Evolutionary conservation across 1,140 invertebrate species (phyloP).

Genomic region (Halictus rubicundus): DNA sequence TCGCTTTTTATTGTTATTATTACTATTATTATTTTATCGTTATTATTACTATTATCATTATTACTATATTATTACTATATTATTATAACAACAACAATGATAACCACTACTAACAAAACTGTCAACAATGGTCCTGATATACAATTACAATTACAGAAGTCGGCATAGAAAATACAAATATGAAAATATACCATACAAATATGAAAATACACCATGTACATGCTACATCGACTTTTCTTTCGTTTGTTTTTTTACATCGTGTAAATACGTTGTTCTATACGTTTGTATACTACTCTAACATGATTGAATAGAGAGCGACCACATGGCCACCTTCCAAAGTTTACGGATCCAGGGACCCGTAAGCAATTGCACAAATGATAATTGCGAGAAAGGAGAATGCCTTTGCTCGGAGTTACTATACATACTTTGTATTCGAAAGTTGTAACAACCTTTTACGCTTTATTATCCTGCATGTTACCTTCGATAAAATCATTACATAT

Average conservation of each 20-base stretch:
- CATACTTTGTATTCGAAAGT: slow-evolving; percentile 1
- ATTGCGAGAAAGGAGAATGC: neutral
- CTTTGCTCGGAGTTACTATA: slow-evolving; percentile 3
- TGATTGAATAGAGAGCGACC: slow-evolving; percentile 22
- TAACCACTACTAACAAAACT: slow-evolving; percentile 37
- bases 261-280: no score
- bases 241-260: neutral
- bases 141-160: slow-evolving; percentile 47
- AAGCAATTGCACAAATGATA: neutral
- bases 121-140: slow-evolving; percentile 46
- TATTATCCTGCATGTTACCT: neutral
- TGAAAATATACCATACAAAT: slow-evolving; percentile 57
- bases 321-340: neutral
- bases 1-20: neutral
- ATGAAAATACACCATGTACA: slow-evolving; percentile 65
- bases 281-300: slow-evolving; percentile 17
- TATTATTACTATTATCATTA: no score
- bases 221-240: slow-evolving; percentile 41
- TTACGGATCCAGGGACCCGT: neutral
- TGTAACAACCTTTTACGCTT: no score
- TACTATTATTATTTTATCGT: no score
- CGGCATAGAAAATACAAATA: slow-evolving; percentile 60
- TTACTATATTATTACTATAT: no score
- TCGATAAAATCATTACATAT: neutral
- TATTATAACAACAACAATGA: slow-evolving; percentile 30